These are phyloP conservation scores for Tauraco erythrolophus DNA, from an alignment of 2,113 vertebrate species.

Conservation along the genomic window DNA sequence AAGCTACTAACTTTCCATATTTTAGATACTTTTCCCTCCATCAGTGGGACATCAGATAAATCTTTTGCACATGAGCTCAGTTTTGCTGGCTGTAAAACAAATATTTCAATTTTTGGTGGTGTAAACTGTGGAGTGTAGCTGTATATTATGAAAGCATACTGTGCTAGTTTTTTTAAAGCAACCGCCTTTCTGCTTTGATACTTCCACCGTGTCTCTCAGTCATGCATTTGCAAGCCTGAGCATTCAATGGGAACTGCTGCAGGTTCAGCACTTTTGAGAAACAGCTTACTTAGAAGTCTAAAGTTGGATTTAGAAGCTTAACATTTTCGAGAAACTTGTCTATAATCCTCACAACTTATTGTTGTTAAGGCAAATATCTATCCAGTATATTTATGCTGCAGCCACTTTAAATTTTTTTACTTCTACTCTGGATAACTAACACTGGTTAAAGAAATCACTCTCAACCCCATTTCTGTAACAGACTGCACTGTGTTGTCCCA, in stretches of 20 bases:
- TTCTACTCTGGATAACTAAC: background rate
- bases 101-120: background rate
- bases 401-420: background rate
- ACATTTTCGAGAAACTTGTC: conserved; percentile 15
- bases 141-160: background rate
- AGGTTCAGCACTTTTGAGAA: conserved; percentile 55
- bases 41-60: background rate
- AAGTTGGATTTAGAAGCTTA: conserved; percentile 52
- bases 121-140: background rate
- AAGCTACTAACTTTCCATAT: background rate
- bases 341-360: background rate
- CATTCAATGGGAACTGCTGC: conserved; percentile 42
- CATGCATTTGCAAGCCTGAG: conserved; percentile 6
- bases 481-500: background rate
- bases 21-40: background rate
- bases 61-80: background rate
- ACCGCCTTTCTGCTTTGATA: background rate
- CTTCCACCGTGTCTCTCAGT: background rate
- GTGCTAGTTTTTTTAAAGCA: background rate
- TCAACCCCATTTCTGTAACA: background rate
- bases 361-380: background rate
- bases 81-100: background rate
- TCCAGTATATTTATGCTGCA: background rate
- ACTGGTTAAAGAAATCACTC: background rate
- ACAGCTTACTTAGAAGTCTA: conserved; percentile 34